phyloP scores from a whole-genome alignment of 1,140 invertebrate genomes.

The Lepeophtheirus salmonis region DNA sequence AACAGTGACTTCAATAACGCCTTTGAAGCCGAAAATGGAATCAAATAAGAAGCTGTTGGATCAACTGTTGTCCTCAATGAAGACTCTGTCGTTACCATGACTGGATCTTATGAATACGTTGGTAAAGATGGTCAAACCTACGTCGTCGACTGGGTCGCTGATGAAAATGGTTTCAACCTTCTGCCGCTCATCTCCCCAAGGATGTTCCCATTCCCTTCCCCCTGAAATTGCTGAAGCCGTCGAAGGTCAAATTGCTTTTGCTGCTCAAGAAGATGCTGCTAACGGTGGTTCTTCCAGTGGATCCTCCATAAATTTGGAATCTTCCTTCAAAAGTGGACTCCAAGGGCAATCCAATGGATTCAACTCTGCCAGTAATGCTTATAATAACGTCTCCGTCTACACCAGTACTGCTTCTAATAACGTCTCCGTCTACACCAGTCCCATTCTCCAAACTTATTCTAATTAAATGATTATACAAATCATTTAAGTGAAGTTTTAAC shows the following conservation, averaged over 20 bases:
- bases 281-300: slow-evolving; percentile 31
- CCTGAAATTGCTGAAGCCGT: slow-evolving; percentile 16
- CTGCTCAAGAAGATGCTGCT: slow-evolving; percentile 7
- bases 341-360: no score
- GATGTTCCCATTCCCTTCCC: background rate
- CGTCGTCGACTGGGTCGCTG: slow-evolving; percentile 40
- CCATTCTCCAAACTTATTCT: no score
- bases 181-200: slow-evolving; percentile 27
- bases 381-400: no score
- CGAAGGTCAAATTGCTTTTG: slow-evolving; percentile 6
- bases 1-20: slow-evolving; percentile 2
- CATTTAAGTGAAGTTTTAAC: no score
- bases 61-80: background rate
- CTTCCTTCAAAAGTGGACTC: background rate
- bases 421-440: background rate
- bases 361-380: no score
- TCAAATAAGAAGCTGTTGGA: background rate
- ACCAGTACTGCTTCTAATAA: no score
- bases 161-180: slow-evolving; percentile 39
- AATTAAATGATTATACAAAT: no score
- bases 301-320: no score
- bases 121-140: slow-evolving; percentile 18
- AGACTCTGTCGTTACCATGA: background rate
- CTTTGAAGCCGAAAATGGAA: slow-evolving; percentile 8
- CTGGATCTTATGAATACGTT: slow-evolving; percentile 18